phyloP scores from a whole-genome alignment of 1,140 invertebrate species.

The Zaprionus taronus region DNA sequence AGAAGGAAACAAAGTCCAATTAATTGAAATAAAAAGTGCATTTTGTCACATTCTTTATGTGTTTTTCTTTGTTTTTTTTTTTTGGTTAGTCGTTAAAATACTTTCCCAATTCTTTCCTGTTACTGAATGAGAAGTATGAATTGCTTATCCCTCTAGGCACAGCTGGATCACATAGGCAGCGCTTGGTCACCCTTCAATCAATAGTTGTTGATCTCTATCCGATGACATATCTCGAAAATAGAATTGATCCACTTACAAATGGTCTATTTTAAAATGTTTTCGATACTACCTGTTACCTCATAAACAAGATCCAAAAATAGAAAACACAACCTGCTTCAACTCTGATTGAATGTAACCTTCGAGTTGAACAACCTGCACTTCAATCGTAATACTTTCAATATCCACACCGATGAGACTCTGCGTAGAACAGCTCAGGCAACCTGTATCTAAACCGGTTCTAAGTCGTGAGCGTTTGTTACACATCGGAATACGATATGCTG shows the following conservation, averaged over 20 bases:
- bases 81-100: background rate
- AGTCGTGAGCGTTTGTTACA: background rate
- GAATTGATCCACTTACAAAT: background rate
- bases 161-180: background rate
- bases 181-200: too few relatives aligned
- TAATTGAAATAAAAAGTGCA: conserved; percentile 5
- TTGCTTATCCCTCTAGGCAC: too few relatives aligned
- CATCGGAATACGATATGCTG: background rate
- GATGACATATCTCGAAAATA: background rate
- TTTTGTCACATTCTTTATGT: background rate
- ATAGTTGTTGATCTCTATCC: too few relatives aligned
- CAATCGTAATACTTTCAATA: conserved; percentile 4
- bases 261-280: background rate
- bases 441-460: background rate
- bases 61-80: background rate
- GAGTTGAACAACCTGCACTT: background rate
- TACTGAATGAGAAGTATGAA: background rate
- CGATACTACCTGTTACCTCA: background rate
- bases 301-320: background rate
- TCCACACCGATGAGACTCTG: background rate
- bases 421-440: background rate
- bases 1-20: conserved; percentile 5
- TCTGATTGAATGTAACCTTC: background rate
- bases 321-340: background rate
- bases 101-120: background rate